Base-by-base conservation (phyloP, 2,797 vertebrate genomes). In the Rhynchotus rufescens region DNA sequence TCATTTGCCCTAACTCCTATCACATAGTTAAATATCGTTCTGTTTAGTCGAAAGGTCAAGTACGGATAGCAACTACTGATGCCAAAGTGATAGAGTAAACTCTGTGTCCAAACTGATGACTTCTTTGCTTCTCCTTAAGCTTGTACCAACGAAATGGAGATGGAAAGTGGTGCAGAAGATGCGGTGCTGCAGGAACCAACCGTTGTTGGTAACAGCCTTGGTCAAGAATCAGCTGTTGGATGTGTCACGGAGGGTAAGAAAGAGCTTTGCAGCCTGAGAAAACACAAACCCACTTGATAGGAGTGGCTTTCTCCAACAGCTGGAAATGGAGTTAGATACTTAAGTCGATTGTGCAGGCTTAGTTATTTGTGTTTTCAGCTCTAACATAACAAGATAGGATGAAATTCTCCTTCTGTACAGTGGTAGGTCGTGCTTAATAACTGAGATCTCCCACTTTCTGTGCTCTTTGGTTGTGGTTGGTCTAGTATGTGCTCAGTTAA, bases 211-310 rank as follows among this genome's bases (percentile, higher is more conserved):
- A 93, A 84, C 73, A 79, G 82, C 62, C 64, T 6, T 77, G 51
- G 34, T 92, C 91, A 91, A 84, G 96, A 95, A 40, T 42, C 96
- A 32, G 20, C 74, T 49, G 69, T 87, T 95, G 96, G 84, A 49
- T 94, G 95, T 91, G 81, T 94, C 92, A 85, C 96, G 93, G 95
- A 97, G 4, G 97, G 98, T 98, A 97, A 98, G 97, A 60, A 61
- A 30, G 21, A 64, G 19, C 52, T 93, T 57, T 54, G 17, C 26
- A n/a, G 21, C 60, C 47, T 83, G 76, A 84, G 40, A 72, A 89
- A 57, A 71, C 42, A 36, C 6, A 36, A 8, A 2, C 51, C 15
- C 23, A 47, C 54, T 64, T 62, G 19, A 19, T 61, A 38, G 8
- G 28, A 56, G 30, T 75, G 45, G 3, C 10, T 76, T 94, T 92